Conservation (phyloP, 1,140 invertebrate species). For the Adelges cooleyi region DNA sequence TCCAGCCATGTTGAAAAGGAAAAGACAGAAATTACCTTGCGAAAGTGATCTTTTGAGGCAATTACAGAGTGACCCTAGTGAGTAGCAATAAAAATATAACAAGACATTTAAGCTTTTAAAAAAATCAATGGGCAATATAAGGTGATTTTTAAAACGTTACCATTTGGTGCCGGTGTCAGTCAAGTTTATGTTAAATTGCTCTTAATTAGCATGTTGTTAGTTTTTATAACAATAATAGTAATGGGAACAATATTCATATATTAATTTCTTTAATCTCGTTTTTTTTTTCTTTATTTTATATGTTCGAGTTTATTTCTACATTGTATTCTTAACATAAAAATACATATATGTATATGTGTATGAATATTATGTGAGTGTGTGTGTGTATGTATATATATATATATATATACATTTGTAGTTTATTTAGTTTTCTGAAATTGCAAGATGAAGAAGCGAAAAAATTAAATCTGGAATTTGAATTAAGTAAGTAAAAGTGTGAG, state of each 20-base stretch:
- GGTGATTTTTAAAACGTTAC: conserved; percentile 20
- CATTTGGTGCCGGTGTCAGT: conserved; percentile 33
- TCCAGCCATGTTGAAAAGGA: conserved; percentile 44
- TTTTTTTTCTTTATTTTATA: not conserved
- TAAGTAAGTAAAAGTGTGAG: conserved; percentile 25
- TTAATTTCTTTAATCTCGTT: not conserved
- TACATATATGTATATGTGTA: not conserved
- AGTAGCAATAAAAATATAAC: conserved; percentile 45
- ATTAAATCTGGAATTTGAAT: conserved; percentile 7
- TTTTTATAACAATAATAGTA: conserved; percentile 24
- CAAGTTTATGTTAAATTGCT: conserved; percentile 27
- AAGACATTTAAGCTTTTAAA: conserved; percentile 41
- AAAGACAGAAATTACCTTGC: conserved; percentile 48
- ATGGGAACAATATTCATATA: not conserved
- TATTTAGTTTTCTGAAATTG: conserved; percentile 7
- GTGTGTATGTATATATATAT: not conserved
- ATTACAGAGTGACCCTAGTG: conserved; percentile 41
- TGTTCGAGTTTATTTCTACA: conserved; percentile 2
- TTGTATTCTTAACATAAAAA: not conserved
- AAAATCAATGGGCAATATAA: conserved; percentile 19
- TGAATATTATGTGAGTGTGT: not conserved
- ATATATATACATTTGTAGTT: not conserved
- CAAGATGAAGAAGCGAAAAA: conserved; percentile 8
- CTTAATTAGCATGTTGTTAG: conserved; percentile 27
- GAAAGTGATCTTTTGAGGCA: conserved; percentile 43